phyloP scores from a whole-genome alignment of 1,140 invertebrate genomes.

The Caenorhabditis inopinata region DNA sequence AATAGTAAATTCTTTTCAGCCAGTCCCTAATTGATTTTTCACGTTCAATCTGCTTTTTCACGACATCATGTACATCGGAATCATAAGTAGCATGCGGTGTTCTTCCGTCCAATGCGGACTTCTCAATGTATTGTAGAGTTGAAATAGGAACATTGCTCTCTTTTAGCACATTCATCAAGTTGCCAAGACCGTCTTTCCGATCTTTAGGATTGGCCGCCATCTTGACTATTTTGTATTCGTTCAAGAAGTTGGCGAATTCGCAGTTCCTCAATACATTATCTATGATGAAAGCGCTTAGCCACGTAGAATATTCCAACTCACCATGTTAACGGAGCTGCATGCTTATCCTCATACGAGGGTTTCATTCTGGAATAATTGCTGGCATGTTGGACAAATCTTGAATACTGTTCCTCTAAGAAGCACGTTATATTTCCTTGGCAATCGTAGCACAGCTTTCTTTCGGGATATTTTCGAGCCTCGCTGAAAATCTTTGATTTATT shows the following conservation, averaged over 20 bases:
- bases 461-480: neutral
- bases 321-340: constrained; percentile 1
- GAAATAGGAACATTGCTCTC: neutral
- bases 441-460: neutral
- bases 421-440: constrained; percentile 4
- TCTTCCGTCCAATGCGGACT: neutral
- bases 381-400: neutral
- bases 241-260: neutral
- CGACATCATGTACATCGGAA: constrained; percentile 16
- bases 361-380: neutral
- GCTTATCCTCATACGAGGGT: constrained; percentile 9
- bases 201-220: neutral
- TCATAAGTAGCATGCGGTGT: neutral
- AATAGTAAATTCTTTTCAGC: constrained; percentile 6
- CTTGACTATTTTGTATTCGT: neutral
- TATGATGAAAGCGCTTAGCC: too few relatives aligned
- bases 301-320: neutral
- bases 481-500: neutral
- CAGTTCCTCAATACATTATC: neutral
- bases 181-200: neutral
- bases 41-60: neutral
- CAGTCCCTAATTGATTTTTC: neutral
- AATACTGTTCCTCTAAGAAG: neutral
- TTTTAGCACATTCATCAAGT: neutral
- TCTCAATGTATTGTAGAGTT: neutral